Evolutionary conservation across 2,888 invertebrate genomes (phyloP), one percentile per base, ranked within the genome.

Genomic region (Mythimna albipuncta): DNA sequence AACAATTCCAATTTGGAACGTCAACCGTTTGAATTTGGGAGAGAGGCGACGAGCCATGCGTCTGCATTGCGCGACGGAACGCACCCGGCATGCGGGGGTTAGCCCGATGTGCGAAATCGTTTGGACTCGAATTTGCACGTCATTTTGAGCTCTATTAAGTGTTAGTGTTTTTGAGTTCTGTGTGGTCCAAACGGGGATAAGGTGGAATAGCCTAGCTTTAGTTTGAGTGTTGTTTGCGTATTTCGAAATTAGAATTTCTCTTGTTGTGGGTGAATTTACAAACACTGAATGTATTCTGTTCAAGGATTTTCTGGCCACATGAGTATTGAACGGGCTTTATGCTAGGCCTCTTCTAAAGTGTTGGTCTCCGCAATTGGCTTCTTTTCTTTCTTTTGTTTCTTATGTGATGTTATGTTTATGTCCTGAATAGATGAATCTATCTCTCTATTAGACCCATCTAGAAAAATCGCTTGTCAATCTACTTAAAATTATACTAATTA

Each of bases 1-100:
- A 95, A 94, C 94, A 95, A 94, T 95, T 94, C 92, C 92, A 95
- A 94, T 94, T 95, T 91, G 91, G 93, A 91, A 92, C 93, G 95
- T 94, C 95, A 95, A 93, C 93, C 91, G 91, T 93, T 95, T 93
- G 95, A 94, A 93, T 94, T 93, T 91, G 91, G 93, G 89, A 92
- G 84, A 86, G 87, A 83, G 87, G 89, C 85, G 88, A 85, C 91
- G 91, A 91, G 90, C 86, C 91, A 90, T 91, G 89, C 81, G 89
- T 88, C 85, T 88, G 88, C 86, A 89, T 89, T 87, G 87, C 87
- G 82, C 87, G 85, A 85, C 84, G 83, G 84, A 85, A 90, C 90
- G 91, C 89, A 90, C 88, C 82, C 84, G 91, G 91, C 86, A 91
- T 91, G 91, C 88, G 83, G 84, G 84, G 81, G 79, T 69, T 74